Evolutionary conservation across 1,140 invertebrate species (phyloP).

Genomic region (Drosophila obscura): DNA sequence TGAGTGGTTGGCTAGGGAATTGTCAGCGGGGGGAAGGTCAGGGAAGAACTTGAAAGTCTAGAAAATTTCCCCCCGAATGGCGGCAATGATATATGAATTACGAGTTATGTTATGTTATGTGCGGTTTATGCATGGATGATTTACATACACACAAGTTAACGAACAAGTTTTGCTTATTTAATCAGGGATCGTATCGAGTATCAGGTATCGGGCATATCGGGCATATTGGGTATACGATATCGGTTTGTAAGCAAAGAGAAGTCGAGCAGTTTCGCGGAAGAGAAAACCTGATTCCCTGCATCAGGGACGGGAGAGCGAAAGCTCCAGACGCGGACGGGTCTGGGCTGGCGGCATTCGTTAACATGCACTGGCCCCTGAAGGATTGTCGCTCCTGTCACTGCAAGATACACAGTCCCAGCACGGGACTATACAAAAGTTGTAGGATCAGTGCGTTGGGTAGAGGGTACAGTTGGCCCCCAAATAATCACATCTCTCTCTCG

Average conservation of each 20-base stretch:
- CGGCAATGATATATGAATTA: constrained; percentile 29
- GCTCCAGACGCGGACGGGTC: not conserved
- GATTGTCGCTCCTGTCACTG: constrained; percentile 54
- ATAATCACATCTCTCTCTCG: not conserved
- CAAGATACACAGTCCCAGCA: constrained; percentile 23
- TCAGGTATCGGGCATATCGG: constrained; percentile 34
- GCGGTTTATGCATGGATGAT: constrained; percentile 14
- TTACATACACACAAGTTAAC: constrained; percentile 24
- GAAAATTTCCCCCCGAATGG: constrained; percentile 13
- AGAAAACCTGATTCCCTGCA: constrained; percentile 21
- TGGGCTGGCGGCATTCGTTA: constrained; percentile 57
- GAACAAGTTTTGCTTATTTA: too few species aligned
- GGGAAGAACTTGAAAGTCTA: constrained; percentile 10
- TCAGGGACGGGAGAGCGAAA: constrained; percentile 19
- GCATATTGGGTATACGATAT: not conserved
- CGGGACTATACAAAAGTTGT: constrained; percentile 54
- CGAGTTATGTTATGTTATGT: constrained; percentile 5
- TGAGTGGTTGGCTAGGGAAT: not conserved
- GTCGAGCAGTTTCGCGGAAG: not conserved
- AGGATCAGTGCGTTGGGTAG: not conserved
- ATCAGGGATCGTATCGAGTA: too few species aligned
- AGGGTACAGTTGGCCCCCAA: not conserved
- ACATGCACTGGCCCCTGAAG: constrained; percentile 75
- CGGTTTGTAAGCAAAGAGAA: constrained; percentile 22
- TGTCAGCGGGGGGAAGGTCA: not conserved